Evolutionary conservation across 2,888 invertebrate genomes (phyloP).

Genomic region (Ditula angustiorana): DNA sequence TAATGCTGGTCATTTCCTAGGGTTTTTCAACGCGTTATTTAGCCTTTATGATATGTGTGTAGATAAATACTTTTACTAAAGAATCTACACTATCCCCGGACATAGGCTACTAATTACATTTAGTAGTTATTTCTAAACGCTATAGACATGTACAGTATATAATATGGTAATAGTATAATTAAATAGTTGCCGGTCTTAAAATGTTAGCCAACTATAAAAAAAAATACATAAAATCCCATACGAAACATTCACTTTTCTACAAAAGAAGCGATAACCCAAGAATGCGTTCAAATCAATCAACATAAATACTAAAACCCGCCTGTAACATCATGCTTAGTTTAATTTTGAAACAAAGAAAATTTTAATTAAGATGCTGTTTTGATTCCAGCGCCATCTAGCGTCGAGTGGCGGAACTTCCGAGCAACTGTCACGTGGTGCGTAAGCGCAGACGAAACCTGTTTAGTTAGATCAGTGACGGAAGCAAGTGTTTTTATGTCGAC

Average conservation of each 20-base stretch:
- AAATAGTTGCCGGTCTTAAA: too few species aligned
- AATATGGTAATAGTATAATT: too few species aligned
- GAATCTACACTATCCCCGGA: too few species aligned
- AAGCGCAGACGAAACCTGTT: constrained; percentile 72
- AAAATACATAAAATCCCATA: too few species aligned
- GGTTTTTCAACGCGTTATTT: too few species aligned
- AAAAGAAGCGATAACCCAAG: constrained; percentile 3
- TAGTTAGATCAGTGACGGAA: constrained; percentile 70
- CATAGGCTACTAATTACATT: too few species aligned
- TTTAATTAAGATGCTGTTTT: constrained; percentile 26
- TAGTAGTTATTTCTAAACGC: too few species aligned
- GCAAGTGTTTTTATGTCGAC: constrained; percentile 71
- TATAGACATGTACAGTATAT: too few species aligned
- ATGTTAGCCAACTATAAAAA: not conserved
- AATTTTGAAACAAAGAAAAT: constrained; percentile 48
- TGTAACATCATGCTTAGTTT: constrained; percentile 67
- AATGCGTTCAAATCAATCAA: constrained; percentile 50
- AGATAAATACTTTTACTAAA: too few species aligned
- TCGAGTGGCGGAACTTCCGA: constrained; percentile 49
- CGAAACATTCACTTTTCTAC: not conserved
- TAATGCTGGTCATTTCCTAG: too few species aligned
- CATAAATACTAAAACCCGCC: constrained; percentile 65
- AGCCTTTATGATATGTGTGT: too few species aligned
- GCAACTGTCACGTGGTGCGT: constrained; percentile 66
- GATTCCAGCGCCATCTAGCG: constrained; percentile 61